These are phyloP conservation scores for Orthosia gracilis DNA, from an alignment of 2,888 invertebrate species.

Conservation along the genomic window DNA sequence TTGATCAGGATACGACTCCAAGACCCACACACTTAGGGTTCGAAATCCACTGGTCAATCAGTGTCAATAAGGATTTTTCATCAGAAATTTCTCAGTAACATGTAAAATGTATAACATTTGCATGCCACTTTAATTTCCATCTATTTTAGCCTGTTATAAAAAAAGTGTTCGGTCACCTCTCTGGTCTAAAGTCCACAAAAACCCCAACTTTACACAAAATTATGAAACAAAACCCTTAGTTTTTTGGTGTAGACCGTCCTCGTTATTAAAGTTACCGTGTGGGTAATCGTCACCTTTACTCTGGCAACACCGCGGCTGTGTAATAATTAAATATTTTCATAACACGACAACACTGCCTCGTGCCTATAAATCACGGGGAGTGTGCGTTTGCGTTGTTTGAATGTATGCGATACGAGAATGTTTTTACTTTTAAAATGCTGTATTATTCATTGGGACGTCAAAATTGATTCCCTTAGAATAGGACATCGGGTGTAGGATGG, in stretches of 20 bases:
- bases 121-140: too few species aligned
- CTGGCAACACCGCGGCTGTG: conserved; percentile 77
- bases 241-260: conserved; percentile 42
- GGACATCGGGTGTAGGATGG: too few species aligned
- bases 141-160: background rate
- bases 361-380: conserved; percentile 82
- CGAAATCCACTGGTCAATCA: too few species aligned
- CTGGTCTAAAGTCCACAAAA: background rate
- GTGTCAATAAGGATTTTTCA: too few species aligned
- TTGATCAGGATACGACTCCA: too few species aligned
- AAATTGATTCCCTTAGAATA: too few species aligned
- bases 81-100: too few species aligned
- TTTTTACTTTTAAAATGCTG: background rate
- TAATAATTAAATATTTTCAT: conserved; percentile 91
- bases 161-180: background rate
- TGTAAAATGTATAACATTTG: too few species aligned
- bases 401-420: conserved; percentile 36
- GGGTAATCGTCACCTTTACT: conserved; percentile 76
- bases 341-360: conserved; percentile 84
- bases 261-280: conserved; percentile 69
- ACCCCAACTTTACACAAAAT: background rate
- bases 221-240: conserved; percentile 13
- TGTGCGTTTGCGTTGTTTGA: conserved; percentile 70
- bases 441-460: too few species aligned
- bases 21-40: too few species aligned